Evolutionary conservation across 1,140 invertebrate genomes (phyloP).

Genomic region (Delia radicum): DNA sequence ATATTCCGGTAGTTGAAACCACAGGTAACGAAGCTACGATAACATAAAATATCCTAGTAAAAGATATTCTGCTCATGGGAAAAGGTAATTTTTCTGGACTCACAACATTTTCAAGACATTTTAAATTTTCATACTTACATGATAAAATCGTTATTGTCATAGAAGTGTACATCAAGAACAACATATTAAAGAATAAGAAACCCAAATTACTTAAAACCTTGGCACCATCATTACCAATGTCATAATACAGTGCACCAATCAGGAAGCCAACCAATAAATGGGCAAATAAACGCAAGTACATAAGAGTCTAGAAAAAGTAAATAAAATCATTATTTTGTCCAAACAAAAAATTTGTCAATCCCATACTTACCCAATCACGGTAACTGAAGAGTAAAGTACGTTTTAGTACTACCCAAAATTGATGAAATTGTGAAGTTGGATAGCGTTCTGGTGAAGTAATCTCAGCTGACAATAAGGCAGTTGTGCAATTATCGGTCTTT

Average conservation of each 20-base stretch:
- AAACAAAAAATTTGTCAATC: not conserved
- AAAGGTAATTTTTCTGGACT: too few species aligned
- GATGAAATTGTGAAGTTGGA: constrained; percentile 72
- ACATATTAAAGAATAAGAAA: constrained; percentile 96
- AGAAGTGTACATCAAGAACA: constrained; percentile 97
- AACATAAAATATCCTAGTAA: too few species aligned
- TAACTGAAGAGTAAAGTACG: constrained; percentile 77
- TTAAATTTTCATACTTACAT: constrained; percentile 66
- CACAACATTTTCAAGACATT: too few species aligned
- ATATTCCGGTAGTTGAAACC: too few species aligned
- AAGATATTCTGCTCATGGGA: too few species aligned
- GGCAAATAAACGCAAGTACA: constrained; percentile 89
- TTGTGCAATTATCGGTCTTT: constrained; percentile 65
- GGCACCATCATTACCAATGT: constrained; percentile 90
- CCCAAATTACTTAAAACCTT: constrained; percentile 95
- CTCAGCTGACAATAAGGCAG: constrained; percentile 65
- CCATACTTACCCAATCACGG: constrained; percentile 73
- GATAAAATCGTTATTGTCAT: constrained; percentile 98
- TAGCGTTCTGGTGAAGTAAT: constrained; percentile 68
- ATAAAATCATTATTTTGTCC: constrained; percentile 1
- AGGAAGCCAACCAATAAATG: constrained; percentile 89
- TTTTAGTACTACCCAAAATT: constrained; percentile 80
- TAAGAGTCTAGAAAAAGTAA: constrained; percentile 71
- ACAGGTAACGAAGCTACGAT: too few species aligned
- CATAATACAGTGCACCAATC: constrained; percentile 89